Evolutionary conservation across 2,797 vertebrate species (phyloP).

Genomic region (Graptemys geographica): DNA sequence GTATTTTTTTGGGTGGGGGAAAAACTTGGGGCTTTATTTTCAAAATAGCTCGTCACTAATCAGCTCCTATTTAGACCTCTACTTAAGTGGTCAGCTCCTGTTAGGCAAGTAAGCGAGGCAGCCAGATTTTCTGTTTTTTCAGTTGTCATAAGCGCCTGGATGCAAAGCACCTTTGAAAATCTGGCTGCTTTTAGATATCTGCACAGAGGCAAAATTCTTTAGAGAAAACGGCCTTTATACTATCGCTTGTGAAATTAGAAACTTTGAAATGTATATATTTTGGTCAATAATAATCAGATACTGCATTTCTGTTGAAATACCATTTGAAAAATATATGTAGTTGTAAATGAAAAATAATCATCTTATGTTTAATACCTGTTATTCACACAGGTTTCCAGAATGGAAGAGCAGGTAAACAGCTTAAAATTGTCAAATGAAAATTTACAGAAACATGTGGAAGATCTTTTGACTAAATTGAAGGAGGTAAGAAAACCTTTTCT

Average conservation of each 20-base stretch:
- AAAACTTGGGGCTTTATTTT: accelerated
- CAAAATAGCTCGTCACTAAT: neutral
- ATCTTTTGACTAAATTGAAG: slow-evolving; percentile 91
- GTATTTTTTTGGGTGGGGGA: neutral
- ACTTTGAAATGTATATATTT: neutral
- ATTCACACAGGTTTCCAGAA: slow-evolving; percentile 85
- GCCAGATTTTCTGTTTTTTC: neutral
- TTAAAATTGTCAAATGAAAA: slow-evolving; percentile 92
- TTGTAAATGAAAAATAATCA: neutral
- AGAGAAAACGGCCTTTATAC: neutral
- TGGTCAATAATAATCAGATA: neutral
- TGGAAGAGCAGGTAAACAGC: slow-evolving; percentile 90
- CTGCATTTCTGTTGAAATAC: neutral
- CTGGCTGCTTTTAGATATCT: neutral
- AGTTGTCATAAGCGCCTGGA: neutral
- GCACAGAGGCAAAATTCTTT: neutral
- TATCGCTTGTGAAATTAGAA: neutral
- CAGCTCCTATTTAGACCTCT: neutral
- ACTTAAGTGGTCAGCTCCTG: neutral
- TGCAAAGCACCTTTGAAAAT: neutral
- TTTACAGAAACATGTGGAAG: slow-evolving; percentile 93
- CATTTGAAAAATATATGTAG: neutral
- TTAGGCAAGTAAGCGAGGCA: neutral
- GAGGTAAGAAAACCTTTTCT: slow-evolving; percentile 81
- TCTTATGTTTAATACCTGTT: neutral